A percentile compares a stretch with the other conserved stretches of the same genome.
Conservation (phyloP, 2,797 vertebrate genomes). For the Phoxinus dragarum region DNA sequence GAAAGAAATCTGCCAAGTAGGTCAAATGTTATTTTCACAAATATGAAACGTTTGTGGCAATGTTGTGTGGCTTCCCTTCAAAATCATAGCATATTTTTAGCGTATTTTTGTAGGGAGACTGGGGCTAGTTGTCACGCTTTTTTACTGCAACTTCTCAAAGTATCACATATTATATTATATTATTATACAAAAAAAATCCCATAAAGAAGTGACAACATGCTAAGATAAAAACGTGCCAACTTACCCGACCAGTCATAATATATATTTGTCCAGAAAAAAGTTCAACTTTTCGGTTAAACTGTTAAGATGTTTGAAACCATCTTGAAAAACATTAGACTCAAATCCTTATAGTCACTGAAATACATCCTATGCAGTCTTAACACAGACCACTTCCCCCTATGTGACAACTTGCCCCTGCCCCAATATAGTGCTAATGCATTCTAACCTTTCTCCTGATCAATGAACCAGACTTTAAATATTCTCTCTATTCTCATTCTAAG, state of each 20-base stretch:
- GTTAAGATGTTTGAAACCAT: not conserved
- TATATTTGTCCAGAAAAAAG: not conserved
- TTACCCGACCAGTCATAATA: not conserved
- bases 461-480: not conserved
- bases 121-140: not conserved
- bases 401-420: not conserved
- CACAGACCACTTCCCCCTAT: not conserved
- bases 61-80: not conserved
- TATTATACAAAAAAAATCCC: too few species aligned
- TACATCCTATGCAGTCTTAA: too few species aligned
- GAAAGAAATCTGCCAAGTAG: conserved; percentile 82
- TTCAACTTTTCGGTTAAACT: not conserved
- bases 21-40: conserved; percentile 19
- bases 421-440: not conserved
- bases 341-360: not conserved
- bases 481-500: not conserved
- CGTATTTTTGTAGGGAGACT: not conserved
- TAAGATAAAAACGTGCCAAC: not conserved
- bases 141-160: not conserved
- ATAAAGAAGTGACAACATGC: not conserved
- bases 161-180: not conserved
- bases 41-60: not conserved
- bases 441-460: not conserved
- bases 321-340: not conserved
- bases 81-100: not conserved